Conservation (phyloP, 2,888 invertebrate genomes). For the Drosophila mulleri region DNA sequence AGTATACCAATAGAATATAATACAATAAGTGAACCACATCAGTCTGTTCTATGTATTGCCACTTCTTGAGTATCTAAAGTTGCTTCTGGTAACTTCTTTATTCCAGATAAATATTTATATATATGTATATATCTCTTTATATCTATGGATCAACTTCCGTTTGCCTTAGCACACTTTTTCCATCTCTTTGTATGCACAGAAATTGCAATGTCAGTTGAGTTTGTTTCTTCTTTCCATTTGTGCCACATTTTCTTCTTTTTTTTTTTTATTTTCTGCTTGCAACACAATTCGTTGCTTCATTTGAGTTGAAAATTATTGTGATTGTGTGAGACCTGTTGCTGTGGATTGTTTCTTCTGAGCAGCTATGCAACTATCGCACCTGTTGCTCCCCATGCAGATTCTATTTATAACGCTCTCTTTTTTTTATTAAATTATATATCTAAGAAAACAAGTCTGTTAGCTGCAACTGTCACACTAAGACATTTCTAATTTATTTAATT, state of each 20-base stretch:
- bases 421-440: neutral
- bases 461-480: neutral
- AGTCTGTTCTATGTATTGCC: neutral
- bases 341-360: constrained; percentile 4
- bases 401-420: neutral
- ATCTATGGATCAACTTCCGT: constrained; percentile 4
- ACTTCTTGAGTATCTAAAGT: neutral
- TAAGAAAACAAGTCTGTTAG: neutral
- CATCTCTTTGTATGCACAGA: constrained; percentile 8
- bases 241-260: constrained; percentile 53
- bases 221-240: constrained; percentile 57
- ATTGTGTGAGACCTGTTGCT: constrained; percentile 60
- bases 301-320: constrained; percentile 74
- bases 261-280: constrained; percentile 4
- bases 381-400: constrained; percentile 25
- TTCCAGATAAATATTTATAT: neutral
- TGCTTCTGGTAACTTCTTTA: neutral
- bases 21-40: no score
- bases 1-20: no score
- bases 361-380: constrained; percentile 59
- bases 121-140: neutral
- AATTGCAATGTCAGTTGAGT: constrained; percentile 4
- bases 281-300: constrained; percentile 49
- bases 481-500: neutral
- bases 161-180: constrained; percentile 2